phyloP scores from a whole-genome alignment of 1,140 invertebrate species.

The Cotesia glomerata region DNA sequence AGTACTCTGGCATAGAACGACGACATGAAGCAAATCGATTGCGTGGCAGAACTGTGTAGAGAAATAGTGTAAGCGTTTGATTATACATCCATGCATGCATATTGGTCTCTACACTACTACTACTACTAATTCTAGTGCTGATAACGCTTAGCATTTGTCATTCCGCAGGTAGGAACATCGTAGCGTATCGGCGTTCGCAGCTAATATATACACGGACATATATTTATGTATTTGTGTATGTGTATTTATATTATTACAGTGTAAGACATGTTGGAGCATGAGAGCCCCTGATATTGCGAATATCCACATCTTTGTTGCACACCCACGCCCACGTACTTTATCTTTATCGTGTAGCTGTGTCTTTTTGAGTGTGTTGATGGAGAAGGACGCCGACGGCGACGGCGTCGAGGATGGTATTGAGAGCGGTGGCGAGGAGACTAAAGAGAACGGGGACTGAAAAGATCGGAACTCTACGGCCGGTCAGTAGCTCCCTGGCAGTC shows the following conservation, averaged over 20 bases:
- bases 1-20: not conserved
- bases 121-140: not conserved
- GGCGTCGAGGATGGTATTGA: conserved; percentile 8
- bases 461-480: conserved; percentile 10
- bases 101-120: not conserved
- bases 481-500: conserved; percentile 19
- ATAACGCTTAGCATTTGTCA: not conserved
- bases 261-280: not conserved
- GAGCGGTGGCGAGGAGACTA: conserved; percentile 19
- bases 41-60: not conserved
- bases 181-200: not conserved
- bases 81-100: too few species aligned
- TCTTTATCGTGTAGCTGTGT: conserved; percentile 38
- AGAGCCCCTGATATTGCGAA: conserved; percentile 24
- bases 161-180: conserved; percentile 1
- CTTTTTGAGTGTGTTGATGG: not conserved
- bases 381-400: not conserved
- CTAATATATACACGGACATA: conserved; percentile 25
- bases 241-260: not conserved
- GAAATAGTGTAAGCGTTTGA: too few species aligned
- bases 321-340: conserved; percentile 32
- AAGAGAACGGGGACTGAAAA: conserved; percentile 29
- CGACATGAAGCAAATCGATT: conserved; percentile 2
- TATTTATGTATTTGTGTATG: not conserved
- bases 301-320: conserved; percentile 4